Conservation (phyloP, 2,888 invertebrate species). For the Oscheius sp. region DNA sequence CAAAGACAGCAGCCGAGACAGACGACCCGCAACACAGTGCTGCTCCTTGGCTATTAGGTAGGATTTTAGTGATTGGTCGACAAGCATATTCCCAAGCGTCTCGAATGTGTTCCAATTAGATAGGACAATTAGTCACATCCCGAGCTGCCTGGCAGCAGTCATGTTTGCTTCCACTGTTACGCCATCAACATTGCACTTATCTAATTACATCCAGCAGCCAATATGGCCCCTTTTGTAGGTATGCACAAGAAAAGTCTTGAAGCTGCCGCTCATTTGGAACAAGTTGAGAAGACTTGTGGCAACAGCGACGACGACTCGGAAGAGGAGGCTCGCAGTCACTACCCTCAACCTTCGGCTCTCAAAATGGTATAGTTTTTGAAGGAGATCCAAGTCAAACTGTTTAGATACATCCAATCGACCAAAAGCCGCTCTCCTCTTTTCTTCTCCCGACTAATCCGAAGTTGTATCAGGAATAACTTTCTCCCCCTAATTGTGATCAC, state of each 20-base stretch:
- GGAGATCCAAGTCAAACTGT: neutral
- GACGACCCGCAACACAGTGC: conserved; percentile 82
- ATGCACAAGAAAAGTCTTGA: conserved; percentile 99
- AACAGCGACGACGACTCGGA: conserved; percentile 57
- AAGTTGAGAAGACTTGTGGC: conserved; percentile 74
- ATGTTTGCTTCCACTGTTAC: conserved; percentile 34
- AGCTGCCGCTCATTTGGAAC: conserved; percentile 93
- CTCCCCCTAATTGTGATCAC: neutral
- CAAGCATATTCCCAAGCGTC: conserved; percentile 39
- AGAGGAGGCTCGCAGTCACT: conserved; percentile 31
- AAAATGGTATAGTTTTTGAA: neutral
- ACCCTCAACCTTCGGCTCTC: neutral
- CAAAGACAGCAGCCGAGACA: conserved; percentile 92
- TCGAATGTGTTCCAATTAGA: conserved; percentile 41
- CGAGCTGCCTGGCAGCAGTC: conserved; percentile 32
- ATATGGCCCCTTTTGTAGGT: conserved; percentile 79
- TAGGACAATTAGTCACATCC: conserved; percentile 36
- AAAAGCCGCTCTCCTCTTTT: neutral
- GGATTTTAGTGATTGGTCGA: conserved; percentile 66
- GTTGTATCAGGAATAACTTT: conserved; percentile 24
- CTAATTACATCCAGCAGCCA: conserved; percentile 32
- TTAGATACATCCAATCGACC: conserved; percentile 5
- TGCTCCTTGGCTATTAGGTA: conserved; percentile 99
- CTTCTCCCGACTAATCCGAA: conserved; percentile 35
- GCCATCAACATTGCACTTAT: conserved; percentile 40